Evolutionary conservation across 2,797 vertebrate genomes (phyloP).

Genomic region (Cercopithecus petaurista): DNA sequence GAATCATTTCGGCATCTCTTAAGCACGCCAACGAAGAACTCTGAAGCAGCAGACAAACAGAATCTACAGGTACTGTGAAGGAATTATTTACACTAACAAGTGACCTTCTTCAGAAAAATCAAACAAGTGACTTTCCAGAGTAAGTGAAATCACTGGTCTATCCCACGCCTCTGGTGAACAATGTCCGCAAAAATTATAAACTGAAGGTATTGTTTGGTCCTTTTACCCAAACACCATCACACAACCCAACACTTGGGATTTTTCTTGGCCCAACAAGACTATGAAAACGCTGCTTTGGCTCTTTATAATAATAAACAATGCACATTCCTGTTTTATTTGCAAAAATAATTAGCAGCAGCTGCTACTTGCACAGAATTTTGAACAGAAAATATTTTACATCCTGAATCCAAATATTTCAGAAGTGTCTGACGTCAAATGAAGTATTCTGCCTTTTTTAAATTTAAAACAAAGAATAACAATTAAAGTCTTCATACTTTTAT

Average conservation of each 20-base stretch:
- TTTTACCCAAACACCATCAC: not conserved
- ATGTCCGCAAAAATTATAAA: not conserved
- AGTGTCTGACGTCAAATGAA: constrained; percentile 18
- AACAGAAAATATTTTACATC: constrained; percentile 41
- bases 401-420: constrained; percentile 21
- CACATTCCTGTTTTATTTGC: constrained; percentile 48
- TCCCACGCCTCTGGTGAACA: not conserved
- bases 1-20: not conserved
- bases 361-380: constrained; percentile 16
- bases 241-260: not conserved
- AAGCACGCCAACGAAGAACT: not conserved
- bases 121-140: not conserved
- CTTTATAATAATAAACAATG: constrained; percentile 33
- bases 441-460: constrained; percentile 50
- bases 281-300: not conserved
- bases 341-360: constrained; percentile 63
- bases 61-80: not conserved
- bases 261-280: not conserved
- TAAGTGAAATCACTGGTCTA: not conserved
- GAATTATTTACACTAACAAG: not conserved
- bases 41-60: not conserved
- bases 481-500: constrained; percentile 49
- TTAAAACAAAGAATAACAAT: constrained; percentile 68
- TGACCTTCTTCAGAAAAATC: not conserved
- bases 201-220: not conserved